phyloP scores from a whole-genome alignment of 1,140 invertebrate genomes.

The Leptonema lineaticorne region DNA sequence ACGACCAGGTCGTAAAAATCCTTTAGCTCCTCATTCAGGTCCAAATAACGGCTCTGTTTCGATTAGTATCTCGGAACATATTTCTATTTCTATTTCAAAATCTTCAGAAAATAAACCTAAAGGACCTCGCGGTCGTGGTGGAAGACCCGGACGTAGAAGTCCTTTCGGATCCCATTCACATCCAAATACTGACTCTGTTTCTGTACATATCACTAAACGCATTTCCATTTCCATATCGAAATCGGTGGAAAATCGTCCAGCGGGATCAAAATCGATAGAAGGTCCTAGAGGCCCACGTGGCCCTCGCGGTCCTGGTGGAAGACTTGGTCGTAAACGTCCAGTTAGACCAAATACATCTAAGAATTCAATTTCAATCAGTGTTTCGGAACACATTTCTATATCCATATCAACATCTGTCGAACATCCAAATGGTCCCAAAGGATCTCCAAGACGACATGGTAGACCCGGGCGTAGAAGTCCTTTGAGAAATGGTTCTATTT shows the following conservation, averaged over 20 bases:
- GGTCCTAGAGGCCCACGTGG: background rate
- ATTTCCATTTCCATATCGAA: conserved; percentile 4
- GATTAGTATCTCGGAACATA: background rate
- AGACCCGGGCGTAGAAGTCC: no score
- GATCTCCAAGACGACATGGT: no score
- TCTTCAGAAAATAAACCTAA: background rate
- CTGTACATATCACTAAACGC: background rate
- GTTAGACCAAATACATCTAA: background rate
- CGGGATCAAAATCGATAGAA: background rate
- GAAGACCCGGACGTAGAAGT: background rate
- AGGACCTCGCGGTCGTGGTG: background rate
- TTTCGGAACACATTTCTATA: background rate
- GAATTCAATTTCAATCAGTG: background rate
- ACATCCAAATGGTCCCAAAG: background rate
- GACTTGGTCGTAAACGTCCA: background rate
- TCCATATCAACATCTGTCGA: background rate
- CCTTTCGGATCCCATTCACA: background rate
- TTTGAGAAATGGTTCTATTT: background rate
- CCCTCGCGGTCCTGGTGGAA: background rate
- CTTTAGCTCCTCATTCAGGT: background rate
- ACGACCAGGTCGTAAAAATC: background rate
- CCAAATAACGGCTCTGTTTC: background rate
- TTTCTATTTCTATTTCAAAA: conserved; percentile 5
- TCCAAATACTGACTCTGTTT: background rate
- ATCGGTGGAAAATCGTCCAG: background rate